Base-by-base conservation (phyloP, 2,888 invertebrate genomes). In the Dilophus febrilis region DNA sequence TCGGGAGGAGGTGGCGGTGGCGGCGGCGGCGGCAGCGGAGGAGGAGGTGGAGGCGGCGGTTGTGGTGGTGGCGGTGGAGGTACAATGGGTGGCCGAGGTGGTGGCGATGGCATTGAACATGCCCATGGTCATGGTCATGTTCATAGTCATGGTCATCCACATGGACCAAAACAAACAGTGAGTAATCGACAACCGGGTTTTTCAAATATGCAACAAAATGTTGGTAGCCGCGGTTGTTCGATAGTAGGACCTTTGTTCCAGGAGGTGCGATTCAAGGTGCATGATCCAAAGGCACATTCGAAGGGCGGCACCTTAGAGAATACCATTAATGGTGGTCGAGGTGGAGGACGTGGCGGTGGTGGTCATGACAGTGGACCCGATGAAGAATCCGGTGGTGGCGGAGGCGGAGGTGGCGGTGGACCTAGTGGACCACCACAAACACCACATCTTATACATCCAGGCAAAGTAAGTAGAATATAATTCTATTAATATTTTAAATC, bases 251-350 rank as follows among this genome's bases (percentile, higher is more conserved):
- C 65, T 64, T 64, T 65, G 69, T 71, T 79, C 69, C 79, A 88
- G 87, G 87, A 88, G 77, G 88, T 90, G 65, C 82, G 88, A 61
- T 90, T 85, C 71, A 90, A 90, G 71, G 86, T 87, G 49, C 86
- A 87, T 68, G 88, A 90, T 70, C 87, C 87, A 38, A 88, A 88
- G 68, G 85, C 81, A 61, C 86, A 88, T 67, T 85, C 86, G 56
- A 90, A 88, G 67, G 88, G 88, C 42, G 87, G 87, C 35, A 86
- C 86, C 18, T 67, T 88, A 53, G 88, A 90, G 64, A 88, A 87
- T 60, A 88, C 87, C 42, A 84, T 90, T 48, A 88, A 88, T 57
- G 87, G 88, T 27, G 72, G 77, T 46, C 65, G 81, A 54, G 67
- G 78, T 53, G 64, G 72, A 49, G 68, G 73, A 48, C 64, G 72